Percentiles rank a stretch among this genome's conserved stretches.
Evolutionary conservation across 2,888 invertebrate species (phyloP).

Genomic region (Euphydryas editha): DNA sequence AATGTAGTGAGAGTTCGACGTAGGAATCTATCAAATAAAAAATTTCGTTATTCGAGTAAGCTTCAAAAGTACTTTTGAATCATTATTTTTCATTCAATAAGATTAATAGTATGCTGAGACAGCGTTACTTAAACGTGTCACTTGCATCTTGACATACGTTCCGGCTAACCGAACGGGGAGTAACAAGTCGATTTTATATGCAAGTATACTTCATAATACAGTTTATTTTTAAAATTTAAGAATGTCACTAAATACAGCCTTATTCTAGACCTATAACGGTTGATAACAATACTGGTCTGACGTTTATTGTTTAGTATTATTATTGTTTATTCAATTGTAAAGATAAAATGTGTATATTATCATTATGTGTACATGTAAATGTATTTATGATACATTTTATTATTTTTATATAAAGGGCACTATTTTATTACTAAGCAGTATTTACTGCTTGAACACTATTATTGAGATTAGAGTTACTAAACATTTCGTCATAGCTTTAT

Average conservation of each 20-base stretch:
- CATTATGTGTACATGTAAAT: neutral
- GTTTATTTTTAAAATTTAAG: neutral
- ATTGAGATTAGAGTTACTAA: no score
- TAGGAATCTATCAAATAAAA: no score
- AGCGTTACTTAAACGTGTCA: neutral
- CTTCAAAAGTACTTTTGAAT: no score
- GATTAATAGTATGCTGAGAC: neutral
- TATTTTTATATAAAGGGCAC: neutral
- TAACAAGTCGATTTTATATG: constrained; percentile 1
- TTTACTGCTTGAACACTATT: no score
- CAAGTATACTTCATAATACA: neutral
- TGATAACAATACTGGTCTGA: neutral
- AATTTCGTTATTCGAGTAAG: no score
- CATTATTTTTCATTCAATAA: no score
- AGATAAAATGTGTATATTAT: neutral
- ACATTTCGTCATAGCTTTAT: no score
- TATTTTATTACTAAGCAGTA: no score
- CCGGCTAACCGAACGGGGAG: neutral
- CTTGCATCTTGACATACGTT: neutral
- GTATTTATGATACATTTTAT: neutral
- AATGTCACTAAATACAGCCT: neutral
- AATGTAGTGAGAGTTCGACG: no score
- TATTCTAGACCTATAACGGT: neutral
- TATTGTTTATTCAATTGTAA: neutral
- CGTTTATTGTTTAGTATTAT: neutral